Percentiles rank a stretch among this genome's conserved stretches.
These are phyloP conservation scores for Chamaetylas fuelleborni DNA, from an alignment of 2,113 vertebrate species.

Conservation along the genomic window DNA sequence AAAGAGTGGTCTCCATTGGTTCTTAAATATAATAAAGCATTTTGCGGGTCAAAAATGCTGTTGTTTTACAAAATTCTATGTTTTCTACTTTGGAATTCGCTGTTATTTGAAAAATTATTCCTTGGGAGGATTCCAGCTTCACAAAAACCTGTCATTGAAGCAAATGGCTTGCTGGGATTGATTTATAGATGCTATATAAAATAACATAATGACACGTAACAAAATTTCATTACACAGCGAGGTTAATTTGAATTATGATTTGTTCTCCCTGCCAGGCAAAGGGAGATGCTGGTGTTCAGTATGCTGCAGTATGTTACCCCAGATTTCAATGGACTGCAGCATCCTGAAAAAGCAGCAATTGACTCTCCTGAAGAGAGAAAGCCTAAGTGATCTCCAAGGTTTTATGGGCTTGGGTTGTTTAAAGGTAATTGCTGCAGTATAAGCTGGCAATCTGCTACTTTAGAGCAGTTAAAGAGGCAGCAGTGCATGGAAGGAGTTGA, in stretches of 20 bases:
- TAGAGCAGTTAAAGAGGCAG: background rate
- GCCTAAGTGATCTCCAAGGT: background rate
- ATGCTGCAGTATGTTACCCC: background rate
- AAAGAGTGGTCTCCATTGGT: background rate
- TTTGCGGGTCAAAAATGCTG: background rate
- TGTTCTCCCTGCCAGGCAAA: background rate
- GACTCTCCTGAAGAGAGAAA: background rate
- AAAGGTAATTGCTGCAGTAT: background rate
- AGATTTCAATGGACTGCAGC: background rate
- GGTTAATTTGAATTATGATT: slow-evolving; percentile 55
- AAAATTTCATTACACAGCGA: slow-evolving; percentile 18
- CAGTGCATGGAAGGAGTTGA: background rate
- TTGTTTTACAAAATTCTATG: background rate
- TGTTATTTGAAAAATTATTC: background rate
- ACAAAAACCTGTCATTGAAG: background rate
- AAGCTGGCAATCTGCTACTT: background rate
- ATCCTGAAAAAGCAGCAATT: background rate
- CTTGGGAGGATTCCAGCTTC: background rate
- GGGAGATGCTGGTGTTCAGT: background rate
- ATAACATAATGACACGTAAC: slow-evolving; percentile 11
- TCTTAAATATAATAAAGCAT: background rate
- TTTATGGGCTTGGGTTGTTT: background rate
- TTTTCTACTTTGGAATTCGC: background rate
- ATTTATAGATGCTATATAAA: slow-evolving; percentile 3
- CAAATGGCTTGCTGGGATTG: slow-evolving; percentile 11